A percentile compares a stretch with the other conserved stretches of the same genome.
These are phyloP conservation scores for Gobiocypris rarus DNA, from an alignment of 2,113 vertebrate genomes.

Conservation along the genomic window DNA sequence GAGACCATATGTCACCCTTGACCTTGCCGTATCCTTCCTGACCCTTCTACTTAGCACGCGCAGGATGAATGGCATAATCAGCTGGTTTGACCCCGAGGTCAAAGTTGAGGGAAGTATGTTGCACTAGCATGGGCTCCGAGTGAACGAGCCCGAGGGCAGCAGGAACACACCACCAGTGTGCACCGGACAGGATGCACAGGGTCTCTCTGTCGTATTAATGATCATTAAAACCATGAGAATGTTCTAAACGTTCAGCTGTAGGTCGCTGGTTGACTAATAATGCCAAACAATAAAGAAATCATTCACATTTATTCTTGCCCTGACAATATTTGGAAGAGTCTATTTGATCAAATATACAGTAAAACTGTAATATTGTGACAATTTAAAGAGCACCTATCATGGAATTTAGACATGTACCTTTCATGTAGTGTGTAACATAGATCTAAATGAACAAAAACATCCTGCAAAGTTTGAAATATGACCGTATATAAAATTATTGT, in stretches of 20 bases:
- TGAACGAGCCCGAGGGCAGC: background rate
- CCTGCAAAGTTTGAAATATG: too few relatives aligned
- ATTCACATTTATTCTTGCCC: background rate
- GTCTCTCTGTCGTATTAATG: background rate
- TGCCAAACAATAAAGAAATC: too few relatives aligned
- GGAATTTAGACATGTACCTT: too few relatives aligned
- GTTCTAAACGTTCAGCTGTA: background rate
- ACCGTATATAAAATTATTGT: too few relatives aligned
- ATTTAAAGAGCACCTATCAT: too few relatives aligned
- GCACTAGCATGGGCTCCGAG: background rate
- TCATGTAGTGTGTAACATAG: too few relatives aligned
- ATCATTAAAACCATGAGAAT: background rate
- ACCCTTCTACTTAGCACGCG: constrained; percentile 15
- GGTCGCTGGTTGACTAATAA: too few relatives aligned
- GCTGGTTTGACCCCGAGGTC: constrained; percentile 73
- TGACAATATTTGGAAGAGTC: background rate
- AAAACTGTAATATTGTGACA: too few relatives aligned
- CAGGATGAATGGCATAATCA: constrained; percentile 64
- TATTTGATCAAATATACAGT: too few relatives aligned
- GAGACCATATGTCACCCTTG: constrained; percentile 69
- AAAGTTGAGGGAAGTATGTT: constrained; percentile 41
- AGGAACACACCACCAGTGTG: background rate
- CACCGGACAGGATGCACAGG: background rate
- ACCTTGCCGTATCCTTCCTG: constrained; percentile 61
- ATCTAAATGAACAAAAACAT: too few relatives aligned